Conservation (phyloP, 2,113 vertebrate genomes). For the Hemicordylus capensis region DNA sequence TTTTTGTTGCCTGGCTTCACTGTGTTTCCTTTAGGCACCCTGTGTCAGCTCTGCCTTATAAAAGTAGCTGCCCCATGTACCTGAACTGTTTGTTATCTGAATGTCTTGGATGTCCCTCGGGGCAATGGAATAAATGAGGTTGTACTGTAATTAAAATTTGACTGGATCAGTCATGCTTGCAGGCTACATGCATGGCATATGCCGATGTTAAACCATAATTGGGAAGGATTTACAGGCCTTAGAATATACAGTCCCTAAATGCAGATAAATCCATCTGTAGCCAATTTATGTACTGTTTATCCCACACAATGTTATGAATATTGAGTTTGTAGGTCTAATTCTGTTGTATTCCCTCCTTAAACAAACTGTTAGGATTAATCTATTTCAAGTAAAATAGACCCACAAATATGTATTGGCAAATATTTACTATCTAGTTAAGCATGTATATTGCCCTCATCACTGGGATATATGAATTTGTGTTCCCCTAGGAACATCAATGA, state of each 20-base stretch:
- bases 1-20: no score
- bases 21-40: background rate
- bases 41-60: background rate
- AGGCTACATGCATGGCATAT: conserved; percentile 43
- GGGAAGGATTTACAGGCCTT: conserved; percentile 36
- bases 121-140: conserved; percentile 16
- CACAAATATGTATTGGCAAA: background rate
- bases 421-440: background rate
- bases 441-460: background rate
- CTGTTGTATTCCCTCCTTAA: conserved; percentile 26
- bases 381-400: background rate
- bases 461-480: background rate
- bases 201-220: conserved; percentile 44
- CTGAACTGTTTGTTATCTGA: conserved; percentile 7
- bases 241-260: conserved; percentile 39
- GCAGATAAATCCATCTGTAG: conserved; percentile 43
- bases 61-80: background rate
- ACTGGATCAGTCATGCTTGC: conserved; percentile 65
- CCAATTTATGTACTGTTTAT: conserved; percentile 21
- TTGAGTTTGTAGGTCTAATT: conserved; percentile 22
- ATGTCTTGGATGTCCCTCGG: conserved; percentile 3
- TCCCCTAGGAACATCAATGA: fast-evolving
- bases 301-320: background rate
- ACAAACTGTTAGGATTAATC: conserved; percentile 24
- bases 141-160: conserved; percentile 71